A percentile compares a stretch with the other conserved stretches of the same genome.
phyloP scores from a whole-genome alignment of 2,113 vertebrate species.

The Oreochromis spilurus region DNA sequence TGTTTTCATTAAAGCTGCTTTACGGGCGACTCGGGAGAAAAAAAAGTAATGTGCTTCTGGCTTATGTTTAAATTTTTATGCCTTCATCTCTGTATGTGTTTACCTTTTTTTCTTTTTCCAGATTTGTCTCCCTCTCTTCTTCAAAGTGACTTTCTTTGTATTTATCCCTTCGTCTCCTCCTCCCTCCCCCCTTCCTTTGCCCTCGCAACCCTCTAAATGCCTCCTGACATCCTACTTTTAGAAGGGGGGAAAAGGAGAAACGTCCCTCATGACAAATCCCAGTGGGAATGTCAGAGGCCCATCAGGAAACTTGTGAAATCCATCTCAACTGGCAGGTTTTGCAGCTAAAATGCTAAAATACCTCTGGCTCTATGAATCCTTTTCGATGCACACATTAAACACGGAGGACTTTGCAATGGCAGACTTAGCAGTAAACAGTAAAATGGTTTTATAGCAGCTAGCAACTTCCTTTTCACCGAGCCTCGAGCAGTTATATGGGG shows the following conservation, averaged over 20 bases:
- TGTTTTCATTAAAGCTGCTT: conserved; percentile 24
- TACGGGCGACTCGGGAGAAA: background rate
- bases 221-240: conserved; percentile 14
- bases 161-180: background rate
- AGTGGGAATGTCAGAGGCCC: conserved; percentile 50
- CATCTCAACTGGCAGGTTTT: conserved; percentile 7
- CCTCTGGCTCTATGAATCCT: conserved; percentile 2
- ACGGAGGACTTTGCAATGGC: background rate
- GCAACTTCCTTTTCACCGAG: background rate
- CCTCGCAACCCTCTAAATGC: background rate
- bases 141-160: background rate
- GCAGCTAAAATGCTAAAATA: conserved; percentile 31
- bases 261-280: conserved; percentile 51
- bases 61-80: background rate
- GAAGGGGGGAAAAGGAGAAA: conserved; percentile 23
- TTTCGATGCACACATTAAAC: background rate
- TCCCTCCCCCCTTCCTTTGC: background rate
- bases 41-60: background rate
- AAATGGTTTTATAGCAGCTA: conserved; percentile 42
- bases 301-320: conserved; percentile 61
- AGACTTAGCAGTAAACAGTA: background rate
- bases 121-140: background rate
- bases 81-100: background rate
- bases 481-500: background rate
- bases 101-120: background rate